Base-by-base conservation (phyloP, 2,888 invertebrate species). In the Strigamia maritima region DNA sequence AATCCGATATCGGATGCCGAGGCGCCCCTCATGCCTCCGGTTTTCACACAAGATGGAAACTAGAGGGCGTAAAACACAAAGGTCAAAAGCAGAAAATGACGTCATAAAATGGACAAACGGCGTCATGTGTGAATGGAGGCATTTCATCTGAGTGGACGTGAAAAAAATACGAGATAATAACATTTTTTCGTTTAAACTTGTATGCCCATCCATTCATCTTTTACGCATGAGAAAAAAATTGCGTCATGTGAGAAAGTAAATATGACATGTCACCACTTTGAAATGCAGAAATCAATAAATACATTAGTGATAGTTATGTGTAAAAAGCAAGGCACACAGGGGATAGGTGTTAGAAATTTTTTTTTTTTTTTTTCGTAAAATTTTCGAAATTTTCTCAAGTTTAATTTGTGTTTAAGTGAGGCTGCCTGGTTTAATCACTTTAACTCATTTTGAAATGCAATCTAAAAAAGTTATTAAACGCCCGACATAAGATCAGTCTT, bases 51-150 rank as follows among this genome's bases (percentile, higher is more conserved):
- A 28, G 70, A 24, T 70, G 24, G 70, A 70, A 70, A 70, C 70
- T 70, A 70, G 70, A 14, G 70, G 70, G 70, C 70, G 70, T 70
- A 70, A 70, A 70, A 70, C n/a, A 70, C 70, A 70, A 70, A 70
- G 70, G 70, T 70, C 70, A 70, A 28, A 70, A 70, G 70, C 70
- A 16, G 70, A 70, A 70, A 70, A 70, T 70, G 70, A 70, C 70
- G 70, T 70, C 70, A 70, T 70, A 70, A 70, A 70, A 70, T 24
- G 70, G 70, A 70, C 70, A 70, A 70, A 70, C 28, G 70, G 24
- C 70, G 70, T 70, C 70, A 70, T 28, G 70, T 70, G 70, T 70
- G 28, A 70, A 70, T 70, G 70, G 70, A 26, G 28, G 24, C 70
- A 70, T 70, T 70, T 70, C 70, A 70, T 10, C 6, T 14, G 70